Evolutionary conservation across 2,888 invertebrate genomes (phyloP), one percentile per base, ranked within the genome.

Genomic region (Clepsis dumicolana): DNA sequence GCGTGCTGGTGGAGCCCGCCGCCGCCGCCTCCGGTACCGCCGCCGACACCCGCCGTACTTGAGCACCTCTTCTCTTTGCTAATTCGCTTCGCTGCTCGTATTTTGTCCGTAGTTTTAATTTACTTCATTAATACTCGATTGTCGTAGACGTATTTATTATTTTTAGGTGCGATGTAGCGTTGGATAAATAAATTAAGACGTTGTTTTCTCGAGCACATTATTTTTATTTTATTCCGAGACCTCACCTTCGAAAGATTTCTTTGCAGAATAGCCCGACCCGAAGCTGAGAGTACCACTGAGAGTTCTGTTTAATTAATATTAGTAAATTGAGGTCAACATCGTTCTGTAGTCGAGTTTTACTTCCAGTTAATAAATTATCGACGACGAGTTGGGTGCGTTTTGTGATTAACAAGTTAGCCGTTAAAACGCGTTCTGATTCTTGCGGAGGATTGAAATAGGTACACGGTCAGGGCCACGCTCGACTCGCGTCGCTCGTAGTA

Each of bases 1-100:
- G 81, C 77, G 69, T 80, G 73, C 67, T 95, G 82, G 70, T 85
- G 81, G 53, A 94, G 92, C 70, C 94, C 91, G 61, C 79, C 52
- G 41, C 56, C 24, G 60, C 48, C 59, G 35, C 65, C 25, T 57
- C 53, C 57, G 24, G 52, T 48, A 38, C 14, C 24, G 59, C 57
- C 52, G 50, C 64, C 27, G 41, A 8, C 48, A 35, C 29, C 32
- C 44, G 48, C 64, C 41, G n/a, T 24, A 35, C 24, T 32, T 18
- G 24, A 32, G 10, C 44, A 12, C 35, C 24, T 27, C 35, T 29
- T 18, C 35, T 29, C n/a, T 35, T 64, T 24, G 50, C 57, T 65
- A 52, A 50, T 62, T 56, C 54, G 61, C 61, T 65, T 64, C 54
- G 70, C 54, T 54, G 65, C 64, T 68, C 53, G 59, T 59, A 57